A percentile compares a stretch with the other conserved stretches of the same genome.
These are phyloP conservation scores for Lethenteron camtschaticum DNA, from an alignment of 2,113 vertebrate species.

Conservation along the genomic window DNA sequence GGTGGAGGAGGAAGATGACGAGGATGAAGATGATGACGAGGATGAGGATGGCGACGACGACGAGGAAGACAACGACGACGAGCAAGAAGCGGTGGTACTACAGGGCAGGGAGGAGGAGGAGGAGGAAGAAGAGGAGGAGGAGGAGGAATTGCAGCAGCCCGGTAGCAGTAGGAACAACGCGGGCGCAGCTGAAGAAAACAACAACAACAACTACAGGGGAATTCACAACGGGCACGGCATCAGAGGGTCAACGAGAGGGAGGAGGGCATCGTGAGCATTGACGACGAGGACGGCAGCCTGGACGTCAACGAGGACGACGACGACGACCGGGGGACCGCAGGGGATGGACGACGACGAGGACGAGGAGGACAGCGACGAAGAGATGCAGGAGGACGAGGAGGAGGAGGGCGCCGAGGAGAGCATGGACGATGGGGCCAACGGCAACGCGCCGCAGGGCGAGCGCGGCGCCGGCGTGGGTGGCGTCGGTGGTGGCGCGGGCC, in stretches of 20 bases:
- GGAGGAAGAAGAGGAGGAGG: neutral
- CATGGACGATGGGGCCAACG: conserved; percentile 1
- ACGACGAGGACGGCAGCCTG: too few species aligned
- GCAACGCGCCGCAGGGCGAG: neutral
- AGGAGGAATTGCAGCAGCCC: conserved; percentile 2
- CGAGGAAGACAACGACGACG: neutral
- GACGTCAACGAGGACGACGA: too few species aligned
- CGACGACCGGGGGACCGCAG: too few species aligned
- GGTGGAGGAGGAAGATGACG: conserved; percentile 3
- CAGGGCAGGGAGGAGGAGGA: neutral
- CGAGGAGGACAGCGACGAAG: neutral
- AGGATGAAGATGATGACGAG: neutral
- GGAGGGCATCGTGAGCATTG: too few species aligned
- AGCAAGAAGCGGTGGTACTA: neutral
- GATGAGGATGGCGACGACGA: neutral
- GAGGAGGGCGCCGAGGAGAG: neutral
- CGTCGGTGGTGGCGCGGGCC: too few species aligned
- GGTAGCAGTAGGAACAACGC: neutral
- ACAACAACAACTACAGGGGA: too few species aligned
- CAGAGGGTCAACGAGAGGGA: too few species aligned
- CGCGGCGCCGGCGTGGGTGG: too few species aligned
- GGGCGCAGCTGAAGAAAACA: too few species aligned
- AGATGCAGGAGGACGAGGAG: conserved; percentile 1
- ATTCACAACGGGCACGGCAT: too few species aligned
- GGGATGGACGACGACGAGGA: neutral